These are phyloP conservation scores for Proisotoma minuta DNA, from an alignment of 2,888 invertebrate species.

Conservation along the genomic window DNA sequence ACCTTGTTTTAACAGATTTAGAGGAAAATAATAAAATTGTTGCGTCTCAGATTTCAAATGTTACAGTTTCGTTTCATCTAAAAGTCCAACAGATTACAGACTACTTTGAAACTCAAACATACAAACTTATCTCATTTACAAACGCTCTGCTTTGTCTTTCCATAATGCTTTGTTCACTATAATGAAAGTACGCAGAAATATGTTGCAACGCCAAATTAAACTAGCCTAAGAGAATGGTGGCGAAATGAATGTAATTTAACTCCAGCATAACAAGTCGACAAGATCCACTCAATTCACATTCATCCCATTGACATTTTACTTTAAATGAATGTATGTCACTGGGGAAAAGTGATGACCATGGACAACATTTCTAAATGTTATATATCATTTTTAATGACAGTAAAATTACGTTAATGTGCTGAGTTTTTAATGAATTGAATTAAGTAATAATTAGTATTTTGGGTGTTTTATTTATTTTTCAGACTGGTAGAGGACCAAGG, in stretches of 20 bases:
- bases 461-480: constrained; percentile 14
- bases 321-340: no score
- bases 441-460: background rate
- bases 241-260: background rate
- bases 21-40: background rate
- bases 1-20: background rate
- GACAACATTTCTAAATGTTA: no score
- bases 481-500: constrained; percentile 69
- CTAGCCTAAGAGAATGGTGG: background rate
- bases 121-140: constrained; percentile 12
- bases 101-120: constrained; percentile 9
- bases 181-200: no score
- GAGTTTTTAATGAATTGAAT: background rate
- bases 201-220: background rate
- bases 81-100: background rate
- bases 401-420: background rate
- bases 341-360: no score
- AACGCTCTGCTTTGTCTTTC: background rate
- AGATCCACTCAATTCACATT: background rate
- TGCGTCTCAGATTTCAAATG: constrained; percentile 6
- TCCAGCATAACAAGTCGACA: background rate
- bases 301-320: no score
- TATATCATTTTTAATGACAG: background rate
- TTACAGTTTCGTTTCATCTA: background rate
- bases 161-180: background rate